phyloP scores from a whole-genome alignment of 1,140 invertebrate genomes.

The Lepeophtheirus salmonis region DNA sequence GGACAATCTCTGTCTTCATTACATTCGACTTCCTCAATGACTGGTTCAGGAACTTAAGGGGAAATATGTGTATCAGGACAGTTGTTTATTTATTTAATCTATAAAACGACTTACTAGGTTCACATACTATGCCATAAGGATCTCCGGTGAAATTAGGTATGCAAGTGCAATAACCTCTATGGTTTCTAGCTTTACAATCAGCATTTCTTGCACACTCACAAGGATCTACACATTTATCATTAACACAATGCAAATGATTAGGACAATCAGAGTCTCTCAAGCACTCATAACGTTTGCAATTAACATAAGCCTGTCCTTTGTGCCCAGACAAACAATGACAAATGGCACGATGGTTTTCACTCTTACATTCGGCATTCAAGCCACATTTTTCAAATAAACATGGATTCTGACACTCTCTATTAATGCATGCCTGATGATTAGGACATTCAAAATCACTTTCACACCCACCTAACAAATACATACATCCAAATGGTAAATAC shows the following conservation, averaged over 20 bases:
- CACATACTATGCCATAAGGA: slow-evolving; percentile 38
- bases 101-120: slow-evolving; percentile 41
- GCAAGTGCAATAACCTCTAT: slow-evolving; percentile 55
- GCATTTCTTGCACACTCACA: slow-evolving; percentile 26
- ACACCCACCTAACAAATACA: slow-evolving; percentile 21
- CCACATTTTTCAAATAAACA: slow-evolving; percentile 29
- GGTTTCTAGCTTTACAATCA: slow-evolving; percentile 53
- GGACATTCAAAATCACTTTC: slow-evolving; percentile 28
- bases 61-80: background rate
- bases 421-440: slow-evolving; percentile 24
- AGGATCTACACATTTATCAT: slow-evolving; percentile 16
- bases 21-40: slow-evolving; percentile 24
- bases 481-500: background rate
- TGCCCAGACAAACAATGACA: slow-evolving; percentile 26
- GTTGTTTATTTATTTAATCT: background rate
- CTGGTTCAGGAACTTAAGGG: slow-evolving; percentile 4
- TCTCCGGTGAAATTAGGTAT: slow-evolving; percentile 21
- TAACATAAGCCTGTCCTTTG: slow-evolving; percentile 26
- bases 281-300: slow-evolving; percentile 33
- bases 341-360: slow-evolving; percentile 22
- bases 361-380: slow-evolving; percentile 23
- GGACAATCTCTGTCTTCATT: slow-evolving; percentile 23
- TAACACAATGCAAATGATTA: background rate
- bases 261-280: slow-evolving; percentile 16
- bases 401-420: slow-evolving; percentile 25